Conservation (phyloP, 2,888 invertebrate species). For the Drosophila birchii region DNA sequence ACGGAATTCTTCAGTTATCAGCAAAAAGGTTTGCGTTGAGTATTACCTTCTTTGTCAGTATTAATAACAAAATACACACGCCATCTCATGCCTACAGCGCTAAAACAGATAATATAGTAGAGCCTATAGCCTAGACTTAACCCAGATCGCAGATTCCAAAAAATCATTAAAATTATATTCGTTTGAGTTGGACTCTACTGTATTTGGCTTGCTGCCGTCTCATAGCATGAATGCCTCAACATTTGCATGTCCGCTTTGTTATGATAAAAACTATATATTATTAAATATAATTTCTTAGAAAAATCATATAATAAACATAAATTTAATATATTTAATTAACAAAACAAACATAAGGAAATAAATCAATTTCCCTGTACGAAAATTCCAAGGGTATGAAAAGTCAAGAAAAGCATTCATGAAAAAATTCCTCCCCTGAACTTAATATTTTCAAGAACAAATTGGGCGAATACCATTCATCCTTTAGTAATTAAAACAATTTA, state of each 20-base stretch:
- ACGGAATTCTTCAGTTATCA: constrained; percentile 86
- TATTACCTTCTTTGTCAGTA: constrained; percentile 52
- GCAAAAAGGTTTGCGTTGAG: constrained; percentile 84
- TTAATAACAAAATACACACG: constrained; percentile 42
- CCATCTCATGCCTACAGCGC: constrained; percentile 22
- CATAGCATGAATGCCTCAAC: constrained; percentile 35
- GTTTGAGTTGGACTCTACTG: constrained; percentile 19
- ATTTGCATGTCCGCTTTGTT: constrained; percentile 45
- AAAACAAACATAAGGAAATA: neutral
- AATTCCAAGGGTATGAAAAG: neutral
- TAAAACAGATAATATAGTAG: constrained; percentile 24
- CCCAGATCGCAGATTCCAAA: neutral
- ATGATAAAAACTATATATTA: neutral
- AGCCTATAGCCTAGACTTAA: constrained; percentile 1
- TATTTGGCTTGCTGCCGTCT: constrained; percentile 15
- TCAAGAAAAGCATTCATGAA: neutral
- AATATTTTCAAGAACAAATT: neutral
- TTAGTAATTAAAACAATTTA: neutral
- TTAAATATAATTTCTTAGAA: neutral
- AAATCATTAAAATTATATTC: neutral
- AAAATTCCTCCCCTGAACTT: neutral
- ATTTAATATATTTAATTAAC: neutral
- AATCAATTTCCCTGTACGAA: neutral
- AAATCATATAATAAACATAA: too few species aligned
- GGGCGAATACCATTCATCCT: too few species aligned